Evolutionary conservation across 1,140 invertebrate species (phyloP).

Genomic region (Helicoverpa zea): DNA sequence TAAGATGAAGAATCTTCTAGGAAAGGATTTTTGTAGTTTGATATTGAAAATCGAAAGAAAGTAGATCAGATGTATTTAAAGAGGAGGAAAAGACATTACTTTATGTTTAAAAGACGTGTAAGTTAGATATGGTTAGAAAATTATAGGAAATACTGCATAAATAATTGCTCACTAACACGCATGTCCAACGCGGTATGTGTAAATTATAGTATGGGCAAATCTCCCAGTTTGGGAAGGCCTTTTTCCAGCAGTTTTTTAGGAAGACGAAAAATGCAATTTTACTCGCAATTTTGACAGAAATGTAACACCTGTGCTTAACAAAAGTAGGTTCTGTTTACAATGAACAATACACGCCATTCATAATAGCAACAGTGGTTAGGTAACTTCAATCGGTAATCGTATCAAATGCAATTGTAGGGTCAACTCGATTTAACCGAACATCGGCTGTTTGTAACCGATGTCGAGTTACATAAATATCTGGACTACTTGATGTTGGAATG

Average conservation of each 20-base stretch:
- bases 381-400: constrained; percentile 36
- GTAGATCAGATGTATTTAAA: too few species aligned
- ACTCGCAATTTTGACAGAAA: not conserved
- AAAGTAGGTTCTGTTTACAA: constrained; percentile 10
- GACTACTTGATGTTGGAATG: not conserved
- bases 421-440: constrained; percentile 16
- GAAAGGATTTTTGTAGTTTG: not conserved
- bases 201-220: too few species aligned
- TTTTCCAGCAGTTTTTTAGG: not conserved
- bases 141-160: too few species aligned
- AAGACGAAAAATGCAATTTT: not conserved
- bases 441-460: not conserved
- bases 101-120: too few species aligned
- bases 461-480: constrained; percentile 9
- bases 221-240: too few species aligned
- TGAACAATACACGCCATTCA: not conserved
- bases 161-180: too few species aligned
- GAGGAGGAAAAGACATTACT: too few species aligned
- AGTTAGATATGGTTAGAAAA: too few species aligned
- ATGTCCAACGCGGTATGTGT: too few species aligned
- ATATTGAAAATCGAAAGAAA: too few species aligned
- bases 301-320: not conserved
- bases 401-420: constrained; percentile 32
- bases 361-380: constrained; percentile 20
- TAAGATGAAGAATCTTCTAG: constrained; percentile 18